phyloP scores from a whole-genome alignment of 2,888 invertebrate species.

The Caenorhabditis angaria region DNA sequence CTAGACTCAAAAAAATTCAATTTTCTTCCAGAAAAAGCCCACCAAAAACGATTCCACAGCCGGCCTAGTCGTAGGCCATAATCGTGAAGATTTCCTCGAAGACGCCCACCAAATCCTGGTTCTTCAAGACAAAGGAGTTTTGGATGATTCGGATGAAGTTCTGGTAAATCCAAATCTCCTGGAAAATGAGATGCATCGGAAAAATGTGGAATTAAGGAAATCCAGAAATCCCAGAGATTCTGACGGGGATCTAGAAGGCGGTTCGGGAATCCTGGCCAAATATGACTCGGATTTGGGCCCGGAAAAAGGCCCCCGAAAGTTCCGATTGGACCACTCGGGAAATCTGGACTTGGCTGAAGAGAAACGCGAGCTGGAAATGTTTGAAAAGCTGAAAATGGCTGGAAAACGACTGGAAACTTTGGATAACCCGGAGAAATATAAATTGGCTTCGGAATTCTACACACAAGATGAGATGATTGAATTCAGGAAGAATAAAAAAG shows the following conservation, averaged over 20 bases:
- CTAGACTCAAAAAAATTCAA: no score
- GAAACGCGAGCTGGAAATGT: slow-evolving; percentile 42
- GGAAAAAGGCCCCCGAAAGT: slow-evolving; percentile 30
- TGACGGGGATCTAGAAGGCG: slow-evolving; percentile 75
- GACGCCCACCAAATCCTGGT: slow-evolving; percentile 87
- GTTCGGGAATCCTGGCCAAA: slow-evolving; percentile 80
- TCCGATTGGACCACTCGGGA: slow-evolving; percentile 63
- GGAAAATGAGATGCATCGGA: slow-evolving; percentile 72
- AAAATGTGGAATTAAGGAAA: slow-evolving; percentile 85
- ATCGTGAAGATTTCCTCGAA: slow-evolving; percentile 68
- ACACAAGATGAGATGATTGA: slow-evolving; percentile 81
- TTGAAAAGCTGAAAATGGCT: slow-evolving; percentile 54
- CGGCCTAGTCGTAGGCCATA: slow-evolving; percentile 88
- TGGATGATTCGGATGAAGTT: slow-evolving; percentile 86
- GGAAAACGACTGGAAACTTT: slow-evolving; percentile 79
- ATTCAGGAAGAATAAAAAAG: slow-evolving; percentile 71
- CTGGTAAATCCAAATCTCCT: slow-evolving; percentile 80
- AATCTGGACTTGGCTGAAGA: slow-evolving; percentile 62
- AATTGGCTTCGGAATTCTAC: slow-evolving; percentile 88
- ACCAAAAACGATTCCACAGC: slow-evolving; percentile 56
- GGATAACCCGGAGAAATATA: slow-evolving; percentile 68
- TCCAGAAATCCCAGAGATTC: slow-evolving; percentile 83
- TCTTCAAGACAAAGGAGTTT: slow-evolving; percentile 87
- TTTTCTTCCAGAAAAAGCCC: slow-evolving; percentile 21
- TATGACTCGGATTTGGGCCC: slow-evolving; percentile 93